A percentile compares a stretch with the other conserved stretches of the same genome.
Conservation (phyloP, 1,140 invertebrate species). For the Cataglyphis hispanica region DNA sequence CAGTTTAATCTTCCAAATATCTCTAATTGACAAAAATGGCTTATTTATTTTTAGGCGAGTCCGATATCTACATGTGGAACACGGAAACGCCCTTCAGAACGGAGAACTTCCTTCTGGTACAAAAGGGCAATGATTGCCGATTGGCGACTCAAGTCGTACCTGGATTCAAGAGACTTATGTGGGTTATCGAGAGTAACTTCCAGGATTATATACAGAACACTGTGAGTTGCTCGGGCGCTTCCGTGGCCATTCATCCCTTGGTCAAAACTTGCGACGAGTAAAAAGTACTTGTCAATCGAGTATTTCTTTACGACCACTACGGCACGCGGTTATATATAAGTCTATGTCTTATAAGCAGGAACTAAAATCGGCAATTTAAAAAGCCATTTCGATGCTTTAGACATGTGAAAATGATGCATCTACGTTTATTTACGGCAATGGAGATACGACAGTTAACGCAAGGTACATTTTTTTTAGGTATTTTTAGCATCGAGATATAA, state of each 20-base stretch:
- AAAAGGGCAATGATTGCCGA: conserved; percentile 88
- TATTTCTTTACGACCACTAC: not conserved
- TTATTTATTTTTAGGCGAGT: conserved; percentile 83
- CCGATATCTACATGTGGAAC: conserved; percentile 89
- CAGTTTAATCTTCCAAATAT: too few species aligned
- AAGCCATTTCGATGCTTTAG: conserved; percentile 27
- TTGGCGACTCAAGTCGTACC: conserved; percentile 88
- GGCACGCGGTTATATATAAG: not conserved
- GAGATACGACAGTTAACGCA: conserved; percentile 19
- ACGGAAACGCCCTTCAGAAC: conserved; percentile 86
- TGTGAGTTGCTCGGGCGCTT: conserved; percentile 87
- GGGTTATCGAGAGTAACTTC: conserved; percentile 89
- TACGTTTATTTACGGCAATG: conserved; percentile 3
- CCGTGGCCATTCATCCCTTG: conserved; percentile 87
- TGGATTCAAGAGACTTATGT: conserved; percentile 87
- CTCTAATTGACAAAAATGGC: not conserved
- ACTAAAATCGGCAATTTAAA: conserved; percentile 5
- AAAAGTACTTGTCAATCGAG: not conserved
- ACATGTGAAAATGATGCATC: not conserved
- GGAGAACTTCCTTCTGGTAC: conserved; percentile 87
- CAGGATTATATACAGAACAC: conserved; percentile 88
- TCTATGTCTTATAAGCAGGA: not conserved
- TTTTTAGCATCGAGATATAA: conserved; percentile 8
- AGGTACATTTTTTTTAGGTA: conserved; percentile 38
- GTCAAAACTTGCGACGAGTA: conserved; percentile 79